Percentiles rank a stretch among this genome's conserved stretches.
Conservation (phyloP, 2,888 invertebrate genomes). For the Zootermopsis nevadensis region DNA sequence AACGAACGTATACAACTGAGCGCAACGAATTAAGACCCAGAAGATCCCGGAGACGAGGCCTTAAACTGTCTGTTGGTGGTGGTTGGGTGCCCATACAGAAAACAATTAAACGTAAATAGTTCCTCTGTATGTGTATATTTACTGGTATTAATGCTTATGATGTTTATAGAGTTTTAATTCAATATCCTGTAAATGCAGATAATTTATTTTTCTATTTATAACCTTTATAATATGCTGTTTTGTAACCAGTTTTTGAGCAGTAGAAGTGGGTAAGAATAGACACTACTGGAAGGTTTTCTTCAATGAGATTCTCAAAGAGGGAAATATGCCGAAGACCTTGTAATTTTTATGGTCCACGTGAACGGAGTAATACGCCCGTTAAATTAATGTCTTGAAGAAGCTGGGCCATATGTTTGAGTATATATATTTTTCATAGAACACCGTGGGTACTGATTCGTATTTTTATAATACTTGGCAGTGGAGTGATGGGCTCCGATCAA, state of each 20-base stretch:
- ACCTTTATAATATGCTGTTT: slow-evolving; percentile 18
- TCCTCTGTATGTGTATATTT: not conserved
- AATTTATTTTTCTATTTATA: slow-evolving; percentile 34
- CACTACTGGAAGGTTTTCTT: slow-evolving; percentile 44
- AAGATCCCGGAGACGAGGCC: slow-evolving; percentile 16
- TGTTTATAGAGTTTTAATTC: not conserved
- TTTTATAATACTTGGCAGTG: not conserved
- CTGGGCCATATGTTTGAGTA: too few species aligned
- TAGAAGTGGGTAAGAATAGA: slow-evolving; percentile 48
- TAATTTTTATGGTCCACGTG: not conserved
- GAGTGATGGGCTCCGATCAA: slow-evolving; percentile 63
- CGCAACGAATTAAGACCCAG: slow-evolving; percentile 14
- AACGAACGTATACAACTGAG: not conserved
- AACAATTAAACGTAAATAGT: slow-evolving; percentile 26
- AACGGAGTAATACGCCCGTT: not conserved
- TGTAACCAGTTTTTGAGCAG: slow-evolving; percentile 43
- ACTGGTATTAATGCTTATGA: not conserved
- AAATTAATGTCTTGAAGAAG: not conserved
- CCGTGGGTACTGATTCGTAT: not conserved
- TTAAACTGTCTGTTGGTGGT: slow-evolving; percentile 28
- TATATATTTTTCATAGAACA: not conserved
- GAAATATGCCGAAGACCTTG: not conserved
- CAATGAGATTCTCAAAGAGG: slow-evolving; percentile 18
- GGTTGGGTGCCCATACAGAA: slow-evolving; percentile 35
- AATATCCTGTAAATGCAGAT: not conserved